A percentile compares a stretch with the other conserved stretches of the same genome.
Evolutionary conservation across 2,113 vertebrate genomes (phyloP).

Genomic region (Cebidichthys violaceus): DNA sequence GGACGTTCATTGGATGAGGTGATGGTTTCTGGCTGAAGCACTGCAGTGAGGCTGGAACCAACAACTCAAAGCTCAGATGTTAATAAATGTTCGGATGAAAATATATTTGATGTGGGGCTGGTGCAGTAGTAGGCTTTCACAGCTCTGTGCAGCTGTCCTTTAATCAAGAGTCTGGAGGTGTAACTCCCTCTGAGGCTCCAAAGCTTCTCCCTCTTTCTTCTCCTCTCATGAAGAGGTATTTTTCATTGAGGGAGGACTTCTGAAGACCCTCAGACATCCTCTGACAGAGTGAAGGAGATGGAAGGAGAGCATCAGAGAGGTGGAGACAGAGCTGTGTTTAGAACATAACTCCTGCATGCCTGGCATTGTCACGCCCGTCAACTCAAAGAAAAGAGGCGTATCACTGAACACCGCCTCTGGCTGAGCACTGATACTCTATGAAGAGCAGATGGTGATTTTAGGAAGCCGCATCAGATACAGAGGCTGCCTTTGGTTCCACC

Average conservation of each 20-base stretch:
- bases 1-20: slow-evolving; percentile 52
- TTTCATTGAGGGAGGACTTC: slow-evolving; percentile 35
- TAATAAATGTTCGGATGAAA: neutral
- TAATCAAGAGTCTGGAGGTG: slow-evolving; percentile 28
- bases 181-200: slow-evolving; percentile 8
- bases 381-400: slow-evolving; percentile 58
- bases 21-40: neutral
- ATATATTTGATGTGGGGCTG: neutral
- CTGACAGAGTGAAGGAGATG: slow-evolving; percentile 38
- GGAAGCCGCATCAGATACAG: slow-evolving; percentile 38
- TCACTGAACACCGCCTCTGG: slow-evolving; percentile 60
- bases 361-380: slow-evolving; percentile 66
- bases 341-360: slow-evolving; percentile 58
- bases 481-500: slow-evolving; percentile 47
- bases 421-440: slow-evolving; percentile 27
- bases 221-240: slow-evolving; percentile 44
- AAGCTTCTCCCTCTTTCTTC: slow-evolving; percentile 32
- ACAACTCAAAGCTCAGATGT: neutral
- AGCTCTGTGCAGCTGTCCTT: slow-evolving; percentile 26
- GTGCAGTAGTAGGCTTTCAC: neutral
- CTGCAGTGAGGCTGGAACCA: neutral
- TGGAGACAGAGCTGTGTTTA: slow-evolving; percentile 7
- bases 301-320: slow-evolving; percentile 8
- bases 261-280: slow-evolving; percentile 36
- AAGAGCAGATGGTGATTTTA: slow-evolving; percentile 52